These are phyloP conservation scores for Eulemur mongoz DNA, from an alignment of 2,797 vertebrate species.

Conservation along the genomic window DNA sequence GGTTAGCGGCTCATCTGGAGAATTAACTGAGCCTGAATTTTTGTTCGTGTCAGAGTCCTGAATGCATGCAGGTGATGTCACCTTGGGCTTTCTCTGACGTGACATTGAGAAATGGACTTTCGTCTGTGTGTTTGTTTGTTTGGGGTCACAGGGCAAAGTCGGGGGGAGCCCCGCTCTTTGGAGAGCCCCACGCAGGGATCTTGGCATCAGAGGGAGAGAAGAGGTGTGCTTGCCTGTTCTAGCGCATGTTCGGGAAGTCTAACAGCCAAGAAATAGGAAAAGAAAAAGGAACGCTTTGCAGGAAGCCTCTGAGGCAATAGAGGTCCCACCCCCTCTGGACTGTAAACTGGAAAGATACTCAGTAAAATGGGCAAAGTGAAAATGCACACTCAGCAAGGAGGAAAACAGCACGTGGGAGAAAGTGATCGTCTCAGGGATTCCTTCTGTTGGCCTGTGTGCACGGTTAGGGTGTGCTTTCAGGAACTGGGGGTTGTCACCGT, in stretches of 20 bases:
- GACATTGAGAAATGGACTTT: neutral
- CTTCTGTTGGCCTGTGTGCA: neutral
- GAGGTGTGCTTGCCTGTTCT: rapidly evolving
- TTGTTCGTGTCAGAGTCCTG: neutral
- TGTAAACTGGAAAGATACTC: neutral
- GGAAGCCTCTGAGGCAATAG: neutral
- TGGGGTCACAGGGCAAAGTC: neutral
- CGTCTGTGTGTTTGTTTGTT: rapidly evolving
- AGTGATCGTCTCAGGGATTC: neutral
- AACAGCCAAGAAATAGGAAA: neutral
- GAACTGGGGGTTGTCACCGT: no score
- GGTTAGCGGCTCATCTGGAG: neutral
- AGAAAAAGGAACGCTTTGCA: neutral
- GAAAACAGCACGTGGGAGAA: neutral
- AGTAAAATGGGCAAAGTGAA: neutral
- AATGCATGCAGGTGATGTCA: rapidly evolving
- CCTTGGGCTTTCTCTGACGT: neutral
- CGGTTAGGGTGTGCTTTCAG: neutral
- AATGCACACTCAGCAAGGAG: neutral
- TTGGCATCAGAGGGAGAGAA: rapidly evolving
- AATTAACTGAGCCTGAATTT: rapidly evolving
- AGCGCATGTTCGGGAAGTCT: neutral
- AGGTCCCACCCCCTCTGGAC: neutral
- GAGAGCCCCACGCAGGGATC: neutral
- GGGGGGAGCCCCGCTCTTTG: no score